A percentile compares a stretch with the other conserved stretches of the same genome.
These are phyloP conservation scores for Drosophila lacteicornis DNA, from an alignment of 1,140 invertebrate species.

Conservation along the genomic window DNA sequence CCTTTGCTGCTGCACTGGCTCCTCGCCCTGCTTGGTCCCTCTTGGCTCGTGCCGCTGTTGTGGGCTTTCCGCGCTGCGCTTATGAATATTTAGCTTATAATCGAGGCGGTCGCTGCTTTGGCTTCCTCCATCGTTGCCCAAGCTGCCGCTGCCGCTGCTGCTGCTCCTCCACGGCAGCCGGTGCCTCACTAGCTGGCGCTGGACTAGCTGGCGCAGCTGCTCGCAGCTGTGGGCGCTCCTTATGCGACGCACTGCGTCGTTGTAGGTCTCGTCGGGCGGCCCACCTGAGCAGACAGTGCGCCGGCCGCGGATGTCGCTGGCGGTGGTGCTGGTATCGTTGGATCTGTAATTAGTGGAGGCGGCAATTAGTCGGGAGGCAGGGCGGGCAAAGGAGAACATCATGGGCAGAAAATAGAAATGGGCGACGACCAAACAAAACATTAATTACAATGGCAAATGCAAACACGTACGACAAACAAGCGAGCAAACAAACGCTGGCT, in stretches of 20 bases:
- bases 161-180: conserved; percentile 8
- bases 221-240: conserved; percentile 54
- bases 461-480: conserved; percentile 45
- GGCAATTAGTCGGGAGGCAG: conserved; percentile 17
- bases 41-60: conserved; percentile 24
- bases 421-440: conserved; percentile 54
- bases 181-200: conserved; percentile 53
- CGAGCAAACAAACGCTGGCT: conserved; percentile 21
- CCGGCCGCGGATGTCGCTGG: conserved; percentile 55
- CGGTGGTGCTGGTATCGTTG: conserved; percentile 29
- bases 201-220: conserved; percentile 64
- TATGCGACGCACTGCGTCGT: conserved; percentile 74
- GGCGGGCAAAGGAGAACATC: background rate
- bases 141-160: too few species aligned
- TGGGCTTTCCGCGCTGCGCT: conserved; percentile 51
- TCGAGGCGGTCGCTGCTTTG: conserved; percentile 33
- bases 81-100: conserved; percentile 76
- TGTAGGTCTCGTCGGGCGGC: conserved; percentile 65
- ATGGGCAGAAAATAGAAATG: conserved; percentile 33
- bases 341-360: conserved; percentile 78
- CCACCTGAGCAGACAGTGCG: conserved; percentile 58
- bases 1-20: conserved; percentile 8
- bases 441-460: conserved; percentile 70
- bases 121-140: conserved; percentile 8
- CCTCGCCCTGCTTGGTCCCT: background rate